A percentile compares a stretch with the other conserved stretches of the same genome.
phyloP scores from a whole-genome alignment of 2,113 vertebrate species.

The Antechinus flavipes region DNA sequence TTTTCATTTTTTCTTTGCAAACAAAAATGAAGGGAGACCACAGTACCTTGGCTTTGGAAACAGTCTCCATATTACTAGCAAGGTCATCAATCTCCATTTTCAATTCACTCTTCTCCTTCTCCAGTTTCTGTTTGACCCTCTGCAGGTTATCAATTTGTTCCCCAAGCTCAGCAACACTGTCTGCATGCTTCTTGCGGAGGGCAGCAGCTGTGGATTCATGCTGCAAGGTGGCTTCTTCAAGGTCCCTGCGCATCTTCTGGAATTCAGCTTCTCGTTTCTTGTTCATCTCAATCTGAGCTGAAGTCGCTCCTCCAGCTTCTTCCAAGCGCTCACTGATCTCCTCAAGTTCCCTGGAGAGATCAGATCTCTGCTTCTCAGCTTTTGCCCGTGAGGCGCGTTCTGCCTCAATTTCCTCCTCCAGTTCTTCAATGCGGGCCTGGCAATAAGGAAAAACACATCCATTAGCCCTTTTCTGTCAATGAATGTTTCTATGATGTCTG shows the following conservation, averaged over 20 bases:
- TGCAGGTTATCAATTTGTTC: slow-evolving; percentile 95
- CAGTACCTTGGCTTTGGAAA: slow-evolving; percentile 89
- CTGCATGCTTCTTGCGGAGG: slow-evolving; percentile 92
- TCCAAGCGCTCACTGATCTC: slow-evolving; percentile 94
- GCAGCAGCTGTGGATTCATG: slow-evolving; percentile 90
- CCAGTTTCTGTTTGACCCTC: slow-evolving; percentile 93
- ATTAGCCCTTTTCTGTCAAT: not conserved
- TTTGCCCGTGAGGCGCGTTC: slow-evolving; percentile 90
- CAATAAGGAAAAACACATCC: not conserved
- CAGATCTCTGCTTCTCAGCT: slow-evolving; percentile 91
- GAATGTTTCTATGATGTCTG: not conserved
- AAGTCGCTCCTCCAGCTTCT: slow-evolving; percentile 92
- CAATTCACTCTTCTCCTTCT: slow-evolving; percentile 92
- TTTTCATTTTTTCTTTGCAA: slow-evolving; percentile 18
- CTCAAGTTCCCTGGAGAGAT: slow-evolving; percentile 93
- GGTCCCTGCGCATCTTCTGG: slow-evolving; percentile 93
- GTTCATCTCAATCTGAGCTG: slow-evolving; percentile 93
- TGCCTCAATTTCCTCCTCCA: slow-evolving; percentile 93
- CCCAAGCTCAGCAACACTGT: slow-evolving; percentile 90
- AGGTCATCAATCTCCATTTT: slow-evolving; percentile 95
- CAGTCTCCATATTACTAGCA: slow-evolving; percentile 89
- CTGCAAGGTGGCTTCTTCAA: slow-evolving; percentile 93
- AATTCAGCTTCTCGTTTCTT: slow-evolving; percentile 95
- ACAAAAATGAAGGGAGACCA: slow-evolving; percentile 18
- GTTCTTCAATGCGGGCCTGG: slow-evolving; percentile 89